phyloP scores from a whole-genome alignment of 1,140 invertebrate species.

The Kradibia gibbosae region DNA sequence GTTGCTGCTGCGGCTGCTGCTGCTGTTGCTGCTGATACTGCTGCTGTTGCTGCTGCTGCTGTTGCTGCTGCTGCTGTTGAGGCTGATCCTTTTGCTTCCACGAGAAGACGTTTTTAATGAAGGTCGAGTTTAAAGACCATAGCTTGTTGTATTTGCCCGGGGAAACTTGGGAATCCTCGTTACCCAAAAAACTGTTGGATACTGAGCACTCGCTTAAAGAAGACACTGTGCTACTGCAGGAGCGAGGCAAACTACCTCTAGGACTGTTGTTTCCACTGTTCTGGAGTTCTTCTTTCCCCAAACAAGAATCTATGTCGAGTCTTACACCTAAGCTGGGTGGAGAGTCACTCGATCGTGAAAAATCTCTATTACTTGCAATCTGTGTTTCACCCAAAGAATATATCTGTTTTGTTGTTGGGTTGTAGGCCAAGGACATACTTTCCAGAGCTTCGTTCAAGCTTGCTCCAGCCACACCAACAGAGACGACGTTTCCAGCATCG shows the following conservation, averaged over 20 bases:
- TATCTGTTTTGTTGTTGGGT: slow-evolving; percentile 71
- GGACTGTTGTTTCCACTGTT: slow-evolving; percentile 68
- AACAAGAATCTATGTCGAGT: slow-evolving; percentile 16
- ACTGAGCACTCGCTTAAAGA: slow-evolving; percentile 73
- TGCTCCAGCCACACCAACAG: slow-evolving; percentile 63
- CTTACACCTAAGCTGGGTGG: not conserved
- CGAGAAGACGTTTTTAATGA: slow-evolving; percentile 78
- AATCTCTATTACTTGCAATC: slow-evolving; percentile 31
- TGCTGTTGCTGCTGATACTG: slow-evolving; percentile 63
- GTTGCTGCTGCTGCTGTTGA: slow-evolving; percentile 16
- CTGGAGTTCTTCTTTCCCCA: slow-evolving; percentile 28
- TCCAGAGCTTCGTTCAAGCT: slow-evolving; percentile 72
- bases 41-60: not conserved
- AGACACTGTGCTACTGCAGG: slow-evolving; percentile 73
- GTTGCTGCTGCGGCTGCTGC: slow-evolving; percentile 28
- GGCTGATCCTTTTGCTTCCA: slow-evolving; percentile 73
- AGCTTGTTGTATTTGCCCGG: slow-evolving; percentile 63
- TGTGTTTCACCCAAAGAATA: slow-evolving; percentile 64
- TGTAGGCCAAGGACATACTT: slow-evolving; percentile 74
- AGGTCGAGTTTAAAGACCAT: slow-evolving; percentile 67
- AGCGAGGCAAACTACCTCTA: slow-evolving; percentile 68
- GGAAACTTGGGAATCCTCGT: slow-evolving; percentile 64
- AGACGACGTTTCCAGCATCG: slow-evolving; percentile 65
- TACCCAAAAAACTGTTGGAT: slow-evolving; percentile 70
- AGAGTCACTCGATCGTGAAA: slow-evolving; percentile 21